Percentiles rank a stretch among this genome's conserved stretches.
phyloP scores from a whole-genome alignment of 1,140 invertebrate species.

The Polypedilum pembai region DNA sequence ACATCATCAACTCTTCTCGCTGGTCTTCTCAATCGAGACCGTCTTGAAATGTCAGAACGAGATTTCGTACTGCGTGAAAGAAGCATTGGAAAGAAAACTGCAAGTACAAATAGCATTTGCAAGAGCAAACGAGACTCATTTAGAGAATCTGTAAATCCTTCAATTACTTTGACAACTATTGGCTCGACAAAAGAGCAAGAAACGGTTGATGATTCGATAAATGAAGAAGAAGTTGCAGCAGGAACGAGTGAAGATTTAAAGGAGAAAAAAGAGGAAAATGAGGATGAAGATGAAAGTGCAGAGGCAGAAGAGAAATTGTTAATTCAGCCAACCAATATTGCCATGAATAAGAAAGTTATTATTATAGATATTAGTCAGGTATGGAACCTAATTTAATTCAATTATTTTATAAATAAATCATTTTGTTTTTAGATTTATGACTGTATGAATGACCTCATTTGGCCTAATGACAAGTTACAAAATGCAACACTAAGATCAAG shows the following conservation, averaged over 20 bases:
- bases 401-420: not conserved
- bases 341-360: constrained; percentile 50
- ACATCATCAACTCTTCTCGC: constrained; percentile 40
- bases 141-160: constrained; percentile 21
- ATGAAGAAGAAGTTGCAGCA: constrained; percentile 22
- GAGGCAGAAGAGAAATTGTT: not conserved
- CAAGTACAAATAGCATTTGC: constrained; percentile 23
- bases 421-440: constrained; percentile 60
- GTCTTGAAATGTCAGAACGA: constrained; percentile 30
- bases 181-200: not conserved
- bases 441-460: constrained; percentile 85
- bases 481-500: constrained; percentile 72
- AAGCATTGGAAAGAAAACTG: constrained; percentile 33
- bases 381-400: constrained; percentile 22
- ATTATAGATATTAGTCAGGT: constrained; percentile 51
- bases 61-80: not conserved
- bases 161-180: constrained; percentile 5
- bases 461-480: constrained; percentile 84
- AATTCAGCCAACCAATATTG: constrained; percentile 43
- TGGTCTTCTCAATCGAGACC: constrained; percentile 40
- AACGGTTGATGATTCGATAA: not conserved
- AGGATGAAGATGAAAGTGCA: not conserved
- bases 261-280: constrained; percentile 41
- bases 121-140: constrained; percentile 37
- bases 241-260: constrained; percentile 36